phyloP scores from a whole-genome alignment of 2,113 vertebrate species.

The Nycticorax nycticorax region DNA sequence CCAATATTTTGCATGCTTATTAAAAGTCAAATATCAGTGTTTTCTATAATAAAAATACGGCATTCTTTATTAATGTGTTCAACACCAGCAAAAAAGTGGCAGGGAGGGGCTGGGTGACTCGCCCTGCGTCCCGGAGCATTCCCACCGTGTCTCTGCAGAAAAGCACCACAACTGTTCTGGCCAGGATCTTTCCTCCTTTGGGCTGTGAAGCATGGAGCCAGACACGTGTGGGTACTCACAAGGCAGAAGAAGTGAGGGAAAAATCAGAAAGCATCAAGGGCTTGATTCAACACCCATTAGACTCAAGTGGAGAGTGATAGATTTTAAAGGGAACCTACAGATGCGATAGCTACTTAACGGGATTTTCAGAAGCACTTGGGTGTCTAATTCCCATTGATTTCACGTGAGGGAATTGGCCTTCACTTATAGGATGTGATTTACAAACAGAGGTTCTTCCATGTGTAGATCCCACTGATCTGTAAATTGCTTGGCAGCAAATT shows the following conservation, averaged over 20 bases:
- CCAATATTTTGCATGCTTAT: neutral
- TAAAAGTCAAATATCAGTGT: neutral
- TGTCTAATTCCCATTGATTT: constrained; percentile 22
- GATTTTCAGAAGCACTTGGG: neutral
- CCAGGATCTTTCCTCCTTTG: neutral
- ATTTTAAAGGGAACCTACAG: neutral
- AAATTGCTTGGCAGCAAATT: constrained; percentile 5
- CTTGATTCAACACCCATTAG: neutral
- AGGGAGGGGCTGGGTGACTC: neutral
- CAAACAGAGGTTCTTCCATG: neutral
- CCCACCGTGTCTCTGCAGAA: fast-evolving
- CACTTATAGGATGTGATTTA: neutral
- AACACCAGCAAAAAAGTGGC: neutral
- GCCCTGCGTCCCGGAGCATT: fast-evolving
- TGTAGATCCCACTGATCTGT: neutral
- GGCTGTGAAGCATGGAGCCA: neutral
- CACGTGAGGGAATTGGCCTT: neutral
- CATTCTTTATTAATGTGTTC: neutral
- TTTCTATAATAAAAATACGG: neutral
- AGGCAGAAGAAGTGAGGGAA: neutral
- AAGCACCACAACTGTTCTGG: fast-evolving
- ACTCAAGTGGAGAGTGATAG: neutral
- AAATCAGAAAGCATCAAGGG: neutral
- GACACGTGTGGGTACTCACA: fast-evolving
- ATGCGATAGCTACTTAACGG: neutral